Evolutionary conservation across 2,888 invertebrate genomes (phyloP).

Genomic region (Tachystola acroxantha): DNA sequence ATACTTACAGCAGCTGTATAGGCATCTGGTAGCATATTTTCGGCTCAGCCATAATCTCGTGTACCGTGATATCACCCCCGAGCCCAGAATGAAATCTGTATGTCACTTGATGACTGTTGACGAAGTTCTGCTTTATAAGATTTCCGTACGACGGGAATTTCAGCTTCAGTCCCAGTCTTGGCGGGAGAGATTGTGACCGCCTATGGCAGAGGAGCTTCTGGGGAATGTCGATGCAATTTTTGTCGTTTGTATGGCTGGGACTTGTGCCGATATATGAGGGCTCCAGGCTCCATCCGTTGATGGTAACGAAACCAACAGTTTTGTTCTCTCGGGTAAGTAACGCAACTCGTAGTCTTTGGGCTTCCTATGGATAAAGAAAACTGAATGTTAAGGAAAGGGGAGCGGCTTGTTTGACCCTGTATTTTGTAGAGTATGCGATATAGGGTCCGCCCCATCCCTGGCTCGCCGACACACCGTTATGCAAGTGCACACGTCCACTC

Average conservation of each 20-base stretch:
- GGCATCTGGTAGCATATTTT: constrained; percentile 91
- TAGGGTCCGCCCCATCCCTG: too few species aligned
- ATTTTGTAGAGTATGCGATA: too few species aligned
- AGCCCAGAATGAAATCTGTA: constrained; percentile 94
- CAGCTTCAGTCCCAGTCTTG: constrained; percentile 87
- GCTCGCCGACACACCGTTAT: too few species aligned
- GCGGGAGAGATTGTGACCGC: constrained; percentile 91
- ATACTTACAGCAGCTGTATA: constrained; percentile 89
- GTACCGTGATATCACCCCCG: constrained; percentile 94
- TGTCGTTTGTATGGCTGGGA: constrained; percentile 80
- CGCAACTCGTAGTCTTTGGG: constrained; percentile 78
- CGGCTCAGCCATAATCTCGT: constrained; percentile 95
- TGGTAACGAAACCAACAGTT: constrained; percentile 89
- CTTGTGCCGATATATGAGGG: constrained; percentile 84
- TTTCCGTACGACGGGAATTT: constrained; percentile 89
- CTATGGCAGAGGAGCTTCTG: constrained; percentile 67
- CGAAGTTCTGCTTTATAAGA: constrained; percentile 82
- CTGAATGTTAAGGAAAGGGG: too few species aligned
- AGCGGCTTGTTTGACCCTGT: background rate
- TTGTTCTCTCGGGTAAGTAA: constrained; percentile 79
- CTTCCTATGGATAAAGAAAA: constrained; percentile 48
- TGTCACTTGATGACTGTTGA: constrained; percentile 85
- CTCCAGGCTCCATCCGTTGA: constrained; percentile 92
- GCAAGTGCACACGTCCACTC: too few species aligned
- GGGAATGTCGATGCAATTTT: constrained; percentile 55